A percentile compares a stretch with the other conserved stretches of the same genome.
Conservation (phyloP, 2,113 vertebrate species). For the Myotis yumanensis region DNA sequence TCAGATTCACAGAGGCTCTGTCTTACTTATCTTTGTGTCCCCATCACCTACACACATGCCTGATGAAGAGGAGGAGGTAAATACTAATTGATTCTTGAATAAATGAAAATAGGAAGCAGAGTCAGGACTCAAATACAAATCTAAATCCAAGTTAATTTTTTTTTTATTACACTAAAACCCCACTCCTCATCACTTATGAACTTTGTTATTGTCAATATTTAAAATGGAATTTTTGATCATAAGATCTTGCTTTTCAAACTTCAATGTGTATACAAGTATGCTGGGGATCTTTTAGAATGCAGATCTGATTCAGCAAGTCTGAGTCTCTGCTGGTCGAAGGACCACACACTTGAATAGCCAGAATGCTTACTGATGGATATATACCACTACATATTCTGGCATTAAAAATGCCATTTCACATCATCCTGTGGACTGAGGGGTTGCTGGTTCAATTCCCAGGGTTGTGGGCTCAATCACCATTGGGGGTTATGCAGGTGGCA, state of each 20-base stretch:
- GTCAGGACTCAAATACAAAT: neutral
- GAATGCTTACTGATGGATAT: neutral
- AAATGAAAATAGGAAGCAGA: neutral
- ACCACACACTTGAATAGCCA: neutral
- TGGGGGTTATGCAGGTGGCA: too few species aligned
- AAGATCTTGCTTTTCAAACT: constrained; percentile 7
- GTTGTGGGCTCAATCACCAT: too few species aligned
- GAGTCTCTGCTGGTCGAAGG: neutral
- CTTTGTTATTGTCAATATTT: constrained; percentile 30
- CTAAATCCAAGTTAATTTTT: neutral
- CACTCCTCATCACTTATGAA: neutral
- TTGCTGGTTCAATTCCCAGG: too few species aligned
- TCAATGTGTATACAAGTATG: neutral
- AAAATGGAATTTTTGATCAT: constrained; percentile 36
- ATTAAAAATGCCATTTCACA: neutral
- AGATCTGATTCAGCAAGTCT: neutral
- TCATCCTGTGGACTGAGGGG: too few species aligned
- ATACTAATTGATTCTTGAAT: neutral
- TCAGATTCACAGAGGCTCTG: neutral
- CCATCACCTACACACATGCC: neutral
- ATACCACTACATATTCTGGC: neutral
- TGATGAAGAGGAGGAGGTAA: neutral
- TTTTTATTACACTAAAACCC: constrained; percentile 15
- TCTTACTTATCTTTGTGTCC: neutral
- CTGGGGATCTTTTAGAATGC: neutral